These are phyloP conservation scores for Liopterus haemorrhoidalis DNA, from an alignment of 2,888 invertebrate species.

Conservation along the genomic window DNA sequence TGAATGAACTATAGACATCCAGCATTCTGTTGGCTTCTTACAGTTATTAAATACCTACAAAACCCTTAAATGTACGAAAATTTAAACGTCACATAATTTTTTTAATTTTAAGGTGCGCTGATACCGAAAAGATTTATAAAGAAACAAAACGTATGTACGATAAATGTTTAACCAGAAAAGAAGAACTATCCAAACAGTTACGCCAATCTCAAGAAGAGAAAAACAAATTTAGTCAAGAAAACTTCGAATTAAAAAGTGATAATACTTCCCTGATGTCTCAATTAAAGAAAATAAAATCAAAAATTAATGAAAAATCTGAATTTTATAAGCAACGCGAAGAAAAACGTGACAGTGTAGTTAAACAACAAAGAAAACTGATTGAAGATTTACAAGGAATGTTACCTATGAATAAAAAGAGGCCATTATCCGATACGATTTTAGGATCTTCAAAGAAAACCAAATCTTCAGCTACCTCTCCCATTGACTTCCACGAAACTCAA, in stretches of 20 bases:
- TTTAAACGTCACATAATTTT: no score
- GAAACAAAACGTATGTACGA: no score
- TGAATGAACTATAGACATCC: no score
- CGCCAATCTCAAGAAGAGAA: slow-evolving; percentile 54
- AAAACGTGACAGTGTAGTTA: slow-evolving; percentile 73
- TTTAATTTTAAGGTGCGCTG: no score
- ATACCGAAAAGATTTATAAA: no score
- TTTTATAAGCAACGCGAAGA: slow-evolving; percentile 74
- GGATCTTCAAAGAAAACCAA: slow-evolving; percentile 60
- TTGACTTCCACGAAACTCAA: slow-evolving; percentile 51
- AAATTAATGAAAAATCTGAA: slow-evolving; percentile 57
- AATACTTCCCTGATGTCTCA: slow-evolving; percentile 51
- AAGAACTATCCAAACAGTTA: slow-evolving; percentile 54
- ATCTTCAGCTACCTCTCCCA: slow-evolving; percentile 45
- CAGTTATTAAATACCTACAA: no score
- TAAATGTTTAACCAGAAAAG: no score
- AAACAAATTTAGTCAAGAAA: slow-evolving; percentile 47
- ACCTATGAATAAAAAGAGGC: slow-evolving; percentile 68
- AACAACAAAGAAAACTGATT: slow-evolving; percentile 86
- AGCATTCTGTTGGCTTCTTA: no score
- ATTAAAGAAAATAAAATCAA: slow-evolving; percentile 64
- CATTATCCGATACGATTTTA: slow-evolving; percentile 70
- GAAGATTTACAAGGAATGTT: no score
- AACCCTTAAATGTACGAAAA: no score
- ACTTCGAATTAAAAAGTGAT: slow-evolving; percentile 46